Percentiles rank a stretch among this genome's conserved stretches.
Conservation (phyloP, 2,888 invertebrate genomes). For the Schizotus pectinicornis region DNA sequence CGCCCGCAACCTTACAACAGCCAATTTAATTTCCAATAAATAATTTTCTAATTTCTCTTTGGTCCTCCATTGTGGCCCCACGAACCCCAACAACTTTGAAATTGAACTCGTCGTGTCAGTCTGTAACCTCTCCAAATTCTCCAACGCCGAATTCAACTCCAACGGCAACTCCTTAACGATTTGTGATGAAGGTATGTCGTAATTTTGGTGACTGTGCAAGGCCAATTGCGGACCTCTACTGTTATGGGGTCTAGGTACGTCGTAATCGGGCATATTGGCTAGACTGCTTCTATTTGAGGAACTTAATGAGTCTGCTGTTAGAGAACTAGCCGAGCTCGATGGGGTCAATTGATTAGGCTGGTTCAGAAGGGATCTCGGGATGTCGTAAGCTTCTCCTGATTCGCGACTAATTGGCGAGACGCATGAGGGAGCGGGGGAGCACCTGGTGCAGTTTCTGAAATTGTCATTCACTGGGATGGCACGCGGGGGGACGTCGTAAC, state of each 20-base stretch:
- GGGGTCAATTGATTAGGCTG: slow-evolving; percentile 67
- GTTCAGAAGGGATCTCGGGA: slow-evolving; percentile 64
- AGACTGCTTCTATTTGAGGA: slow-evolving; percentile 61
- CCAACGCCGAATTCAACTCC: slow-evolving; percentile 77
- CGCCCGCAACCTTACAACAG: slow-evolving; percentile 77
- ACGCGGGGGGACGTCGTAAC: slow-evolving; percentile 70
- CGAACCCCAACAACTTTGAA: slow-evolving; percentile 77
- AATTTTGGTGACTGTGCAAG: slow-evolving; percentile 57
- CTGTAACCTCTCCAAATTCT: slow-evolving; percentile 75
- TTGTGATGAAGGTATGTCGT: slow-evolving; percentile 66
- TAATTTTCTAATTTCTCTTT: slow-evolving; percentile 79
- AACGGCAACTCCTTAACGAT: slow-evolving; percentile 70
- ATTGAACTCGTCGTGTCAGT: slow-evolving; percentile 83
- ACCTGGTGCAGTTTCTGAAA: slow-evolving; percentile 60
- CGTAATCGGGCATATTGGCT: slow-evolving; percentile 71
- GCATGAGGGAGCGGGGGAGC: slow-evolving; percentile 61
- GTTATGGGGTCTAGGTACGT: slow-evolving; percentile 66
- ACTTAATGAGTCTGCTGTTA: slow-evolving; percentile 67
- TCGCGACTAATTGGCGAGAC: slow-evolving; percentile 54
- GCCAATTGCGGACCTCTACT: slow-evolving; percentile 50
- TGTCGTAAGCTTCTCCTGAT: slow-evolving; percentile 66
- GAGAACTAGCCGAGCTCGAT: slow-evolving; percentile 71
- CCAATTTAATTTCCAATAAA: slow-evolving; percentile 82
- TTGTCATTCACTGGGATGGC: slow-evolving; percentile 65
- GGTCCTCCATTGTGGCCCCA: slow-evolving; percentile 81